Conservation (phyloP, 2,113 vertebrate genomes). For the Nesoenas mayeri region DNA sequence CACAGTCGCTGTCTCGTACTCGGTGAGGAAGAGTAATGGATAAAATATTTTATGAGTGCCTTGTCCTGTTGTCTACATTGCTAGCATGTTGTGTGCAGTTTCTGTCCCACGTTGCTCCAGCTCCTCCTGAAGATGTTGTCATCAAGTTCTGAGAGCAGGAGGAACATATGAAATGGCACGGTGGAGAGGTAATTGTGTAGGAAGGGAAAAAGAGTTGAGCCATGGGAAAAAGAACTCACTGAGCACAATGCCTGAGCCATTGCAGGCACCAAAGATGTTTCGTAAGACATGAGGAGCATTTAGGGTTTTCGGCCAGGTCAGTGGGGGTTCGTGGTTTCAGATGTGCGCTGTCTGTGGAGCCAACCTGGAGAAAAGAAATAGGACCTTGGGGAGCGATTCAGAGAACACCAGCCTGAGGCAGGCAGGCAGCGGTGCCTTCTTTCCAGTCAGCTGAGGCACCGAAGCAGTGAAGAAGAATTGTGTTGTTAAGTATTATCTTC, state of each 20-base stretch:
- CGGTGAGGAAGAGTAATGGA: not conserved
- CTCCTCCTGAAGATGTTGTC: not conserved
- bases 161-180: not conserved
- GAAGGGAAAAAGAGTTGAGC: not conserved
- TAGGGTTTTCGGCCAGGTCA: not conserved
- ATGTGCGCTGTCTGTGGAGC: not conserved
- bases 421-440: not conserved
- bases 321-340: not conserved
- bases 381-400: not conserved
- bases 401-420: not conserved
- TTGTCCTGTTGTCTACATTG: not conserved
- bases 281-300: accelerated
- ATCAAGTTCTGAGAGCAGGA: not conserved
- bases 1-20: not conserved
- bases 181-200: not conserved
- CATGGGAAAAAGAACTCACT: not conserved
- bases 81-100: not conserved
- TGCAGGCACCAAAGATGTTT: not conserved
- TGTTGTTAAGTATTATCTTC: not conserved
- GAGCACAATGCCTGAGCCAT: not conserved
- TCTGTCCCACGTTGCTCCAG: not conserved
- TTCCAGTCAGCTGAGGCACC: not conserved
- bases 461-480: not conserved
- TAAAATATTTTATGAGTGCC: not conserved
- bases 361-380: not conserved